Evolutionary conservation across 2,888 invertebrate genomes (phyloP).

Genomic region (Phrixothrix hirtus): DNA sequence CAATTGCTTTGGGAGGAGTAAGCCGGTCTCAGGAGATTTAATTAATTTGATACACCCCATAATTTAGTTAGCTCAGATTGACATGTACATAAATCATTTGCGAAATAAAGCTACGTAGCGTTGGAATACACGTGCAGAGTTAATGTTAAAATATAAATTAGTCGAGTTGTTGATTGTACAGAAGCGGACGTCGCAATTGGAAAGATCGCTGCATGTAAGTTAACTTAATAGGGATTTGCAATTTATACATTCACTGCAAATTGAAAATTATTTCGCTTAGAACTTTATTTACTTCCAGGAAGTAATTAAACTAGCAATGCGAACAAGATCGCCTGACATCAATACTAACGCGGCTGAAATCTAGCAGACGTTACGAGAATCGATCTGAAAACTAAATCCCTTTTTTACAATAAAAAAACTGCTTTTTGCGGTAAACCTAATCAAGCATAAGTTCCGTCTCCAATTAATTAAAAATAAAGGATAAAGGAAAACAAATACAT

Average conservation of each 20-base stretch:
- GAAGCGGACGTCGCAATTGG: constrained; percentile 6
- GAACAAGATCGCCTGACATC: constrained; percentile 26
- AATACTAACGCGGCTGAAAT: constrained; percentile 15
- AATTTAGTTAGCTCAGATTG: constrained; percentile 27
- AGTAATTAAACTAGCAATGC: constrained; percentile 37
- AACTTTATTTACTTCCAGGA: constrained; percentile 33
- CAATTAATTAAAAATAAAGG: constrained; percentile 19
- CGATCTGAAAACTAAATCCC: constrained; percentile 18
- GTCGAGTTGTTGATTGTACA: constrained; percentile 1
- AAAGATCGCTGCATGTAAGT: constrained; percentile 4
- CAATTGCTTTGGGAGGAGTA: constrained; percentile 18
- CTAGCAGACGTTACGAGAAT: constrained; percentile 21
- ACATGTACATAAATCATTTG: constrained; percentile 30
- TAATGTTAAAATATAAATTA: constrained; percentile 8
- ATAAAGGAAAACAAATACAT: constrained; percentile 3
- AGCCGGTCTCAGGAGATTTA: constrained; percentile 25
- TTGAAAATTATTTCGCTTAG: constrained; percentile 37
- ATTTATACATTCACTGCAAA: constrained; percentile 18
- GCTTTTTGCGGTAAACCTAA: constrained; percentile 11
- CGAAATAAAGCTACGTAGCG: neutral
- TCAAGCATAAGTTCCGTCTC: constrained; percentile 8
- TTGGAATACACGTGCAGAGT: neutral
- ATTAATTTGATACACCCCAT: constrained; percentile 32
- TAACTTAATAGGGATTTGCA: too few species aligned
- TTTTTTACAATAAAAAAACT: constrained; percentile 13